phyloP scores from a whole-genome alignment of 2,888 invertebrate species.

The Sarcophaga rosellei region DNA sequence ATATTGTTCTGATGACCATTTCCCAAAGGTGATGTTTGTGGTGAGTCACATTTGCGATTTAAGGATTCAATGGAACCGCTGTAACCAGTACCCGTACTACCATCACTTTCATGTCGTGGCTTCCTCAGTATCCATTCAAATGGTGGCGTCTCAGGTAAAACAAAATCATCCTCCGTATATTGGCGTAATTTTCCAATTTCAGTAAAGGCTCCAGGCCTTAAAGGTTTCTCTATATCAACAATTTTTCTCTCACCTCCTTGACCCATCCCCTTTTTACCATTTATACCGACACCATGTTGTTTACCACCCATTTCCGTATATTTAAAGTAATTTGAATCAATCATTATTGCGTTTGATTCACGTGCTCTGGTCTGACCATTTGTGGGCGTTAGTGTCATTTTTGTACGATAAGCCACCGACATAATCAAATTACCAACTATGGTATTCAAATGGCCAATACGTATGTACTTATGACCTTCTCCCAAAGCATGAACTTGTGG shows the following conservation, averaged over 20 bases:
- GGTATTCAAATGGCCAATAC: slow-evolving; percentile 93
- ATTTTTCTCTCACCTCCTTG: slow-evolving; percentile 84
- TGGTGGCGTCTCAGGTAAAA: slow-evolving; percentile 85
- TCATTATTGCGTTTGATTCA: slow-evolving; percentile 86
- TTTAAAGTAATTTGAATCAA: slow-evolving; percentile 95
- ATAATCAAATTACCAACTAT: slow-evolving; percentile 92
- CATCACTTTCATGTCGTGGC: slow-evolving; percentile 74
- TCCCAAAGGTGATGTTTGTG: slow-evolving; percentile 69
- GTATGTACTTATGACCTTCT: slow-evolving; percentile 90
- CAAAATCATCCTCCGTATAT: slow-evolving; percentile 83
- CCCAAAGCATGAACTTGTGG: slow-evolving; percentile 88
- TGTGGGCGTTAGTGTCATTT: slow-evolving; percentile 94
- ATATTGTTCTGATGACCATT: slow-evolving; percentile 71
- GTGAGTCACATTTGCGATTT: slow-evolving; percentile 74
- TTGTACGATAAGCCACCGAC: slow-evolving; percentile 93
- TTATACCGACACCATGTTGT: slow-evolving; percentile 82
- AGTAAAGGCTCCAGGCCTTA: slow-evolving; percentile 90
- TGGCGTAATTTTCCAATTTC: slow-evolving; percentile 85
- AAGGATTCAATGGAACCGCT: slow-evolving; percentile 76
- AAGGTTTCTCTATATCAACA: slow-evolving; percentile 87
- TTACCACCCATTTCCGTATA: slow-evolving; percentile 69
- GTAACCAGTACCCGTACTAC: slow-evolving; percentile 68
- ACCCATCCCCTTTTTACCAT: slow-evolving; percentile 80
- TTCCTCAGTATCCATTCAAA: slow-evolving; percentile 83
- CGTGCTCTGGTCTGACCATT: slow-evolving; percentile 79